A percentile compares a stretch with the other conserved stretches of the same genome.
Evolutionary conservation across 2,797 vertebrate genomes (phyloP).

Genomic region (Mus caroli): DNA sequence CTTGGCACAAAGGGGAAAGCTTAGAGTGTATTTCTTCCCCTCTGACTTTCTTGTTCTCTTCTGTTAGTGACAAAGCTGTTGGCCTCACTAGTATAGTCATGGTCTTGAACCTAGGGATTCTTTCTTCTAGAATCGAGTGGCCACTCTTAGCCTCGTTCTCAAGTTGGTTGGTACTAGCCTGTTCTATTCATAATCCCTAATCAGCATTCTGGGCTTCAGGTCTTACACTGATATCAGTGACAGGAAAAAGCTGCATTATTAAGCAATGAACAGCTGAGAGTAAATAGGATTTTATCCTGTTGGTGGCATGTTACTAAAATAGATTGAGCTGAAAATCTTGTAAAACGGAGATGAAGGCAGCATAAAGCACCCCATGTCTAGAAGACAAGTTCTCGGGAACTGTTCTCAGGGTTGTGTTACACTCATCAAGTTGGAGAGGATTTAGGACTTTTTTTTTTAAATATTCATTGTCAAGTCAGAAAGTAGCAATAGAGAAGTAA

Average conservation of each 20-base stretch:
- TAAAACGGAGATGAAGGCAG: not conserved
- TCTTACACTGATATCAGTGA: not conserved
- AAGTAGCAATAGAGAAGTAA: not conserved
- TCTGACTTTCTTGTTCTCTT: not conserved
- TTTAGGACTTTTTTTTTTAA: not conserved
- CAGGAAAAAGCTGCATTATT: not conserved
- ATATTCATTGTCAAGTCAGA: slow-evolving; percentile 13
- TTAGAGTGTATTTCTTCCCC: not conserved
- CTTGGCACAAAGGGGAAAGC: not conserved
- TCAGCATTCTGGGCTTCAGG: not conserved
- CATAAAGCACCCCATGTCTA: not conserved
- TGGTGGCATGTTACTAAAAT: not conserved
- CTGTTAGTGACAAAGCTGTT: not conserved
- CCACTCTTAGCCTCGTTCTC: not conserved
- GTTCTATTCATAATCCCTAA: not conserved
- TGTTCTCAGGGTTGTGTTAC: not conserved
- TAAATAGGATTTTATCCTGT: not conserved
- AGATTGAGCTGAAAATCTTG: not conserved
- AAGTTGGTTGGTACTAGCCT: not conserved
- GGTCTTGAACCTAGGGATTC: not conserved
- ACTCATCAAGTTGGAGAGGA: not conserved
- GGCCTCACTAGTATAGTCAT: not conserved
- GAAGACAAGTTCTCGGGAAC: not conserved
- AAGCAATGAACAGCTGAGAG: slow-evolving; percentile 4
- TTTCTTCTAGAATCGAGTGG: not conserved